Base-by-base conservation (phyloP, 2,113 vertebrate genomes). In the Cyanoramphus novaezelandiae region DNA sequence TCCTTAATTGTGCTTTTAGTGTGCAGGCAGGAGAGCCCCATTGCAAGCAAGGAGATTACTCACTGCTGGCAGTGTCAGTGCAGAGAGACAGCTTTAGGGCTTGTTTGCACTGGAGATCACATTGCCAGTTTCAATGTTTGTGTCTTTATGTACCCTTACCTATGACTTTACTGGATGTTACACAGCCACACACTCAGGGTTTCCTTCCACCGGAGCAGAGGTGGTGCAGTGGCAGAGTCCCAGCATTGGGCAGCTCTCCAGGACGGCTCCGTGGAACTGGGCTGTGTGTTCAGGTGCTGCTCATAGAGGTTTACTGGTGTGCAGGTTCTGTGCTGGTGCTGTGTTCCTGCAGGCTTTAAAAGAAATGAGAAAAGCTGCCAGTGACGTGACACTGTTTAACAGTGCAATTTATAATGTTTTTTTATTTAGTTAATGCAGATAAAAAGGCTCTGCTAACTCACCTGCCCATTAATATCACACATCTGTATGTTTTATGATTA, bases 241-340 rank as follows among this genome's bases (percentile, higher is more conserved):
- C 1, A 44, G 0, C 0, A 0, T 7, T 12, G 83, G 70, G 49
- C 86, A 29, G 57, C 63, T 24, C 25, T 65, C n/a, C 3, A 2
- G 25, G 33, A 23, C 0, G 3, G 64, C 50, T 46, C 55, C 1
- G 2, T 2, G 39, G 2, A 2, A 3, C 64, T 37, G 84, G 17
- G 69, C 69, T 37, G 12, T 1, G 37, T 14, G 46, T 8, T 9
- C 2, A 4, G 60, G 50, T 13, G 0, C 60, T 10, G 43, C 41
- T 62, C 35, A 0, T 0, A 13, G 41, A 7, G n/a, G 1, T 49
- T 77, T 49, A 1, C 60, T 13, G 64, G 11, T 35, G 72, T 25
- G 64, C 43, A 5, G 79, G 75, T 8, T 52, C 92, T 55, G 1
- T 7, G 16, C 67, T 20, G 68, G 6, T 41, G 71, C 62, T 79